Percentiles rank a stretch among this genome's conserved stretches.
These are phyloP conservation scores for Eristalis tenax DNA, from an alignment of 2,888 invertebrate genomes.

Conservation along the genomic window DNA sequence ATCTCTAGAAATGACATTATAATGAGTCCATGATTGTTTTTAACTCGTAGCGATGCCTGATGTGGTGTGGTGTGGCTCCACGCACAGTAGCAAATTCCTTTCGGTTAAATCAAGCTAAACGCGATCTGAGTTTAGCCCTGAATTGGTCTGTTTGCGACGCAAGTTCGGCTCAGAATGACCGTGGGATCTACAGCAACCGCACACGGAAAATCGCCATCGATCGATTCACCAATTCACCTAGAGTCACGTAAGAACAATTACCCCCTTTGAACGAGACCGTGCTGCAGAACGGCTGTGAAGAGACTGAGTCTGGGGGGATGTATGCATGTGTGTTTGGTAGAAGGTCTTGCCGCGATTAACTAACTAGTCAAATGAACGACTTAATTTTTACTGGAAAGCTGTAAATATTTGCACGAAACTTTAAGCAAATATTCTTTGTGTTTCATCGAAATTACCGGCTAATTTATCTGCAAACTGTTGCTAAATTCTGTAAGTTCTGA, in stretches of 20 bases:
- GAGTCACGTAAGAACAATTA: constrained; percentile 52
- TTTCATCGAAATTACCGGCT: too few species aligned
- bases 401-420: too few species aligned
- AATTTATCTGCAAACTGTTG: too few species aligned
- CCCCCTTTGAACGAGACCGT: neutral
- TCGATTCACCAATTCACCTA: constrained; percentile 22
- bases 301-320: neutral
- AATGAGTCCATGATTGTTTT: constrained; percentile 65
- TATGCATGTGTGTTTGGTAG: too few species aligned
- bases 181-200: constrained; percentile 18
- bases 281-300: constrained; percentile 11
- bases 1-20: constrained; percentile 66
- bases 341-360: too few species aligned
- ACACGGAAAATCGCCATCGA: constrained; percentile 25
- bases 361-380: too few species aligned
- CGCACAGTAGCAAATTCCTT: constrained; percentile 66
- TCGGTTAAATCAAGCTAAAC: constrained; percentile 59
- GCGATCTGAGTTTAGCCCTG: constrained; percentile 53
- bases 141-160: constrained; percentile 44
- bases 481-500: too few species aligned
- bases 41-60: neutral
- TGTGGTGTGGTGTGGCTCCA: constrained; percentile 21
- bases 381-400: too few species aligned
- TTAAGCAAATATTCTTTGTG: too few species aligned
- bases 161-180: neutral